Percentiles rank a stretch among this genome's conserved stretches.
These are phyloP conservation scores for Micromussa lordhowensis DNA, from an alignment of 92 coral and sea anemone genomes.

Conservation along the genomic window DNA sequence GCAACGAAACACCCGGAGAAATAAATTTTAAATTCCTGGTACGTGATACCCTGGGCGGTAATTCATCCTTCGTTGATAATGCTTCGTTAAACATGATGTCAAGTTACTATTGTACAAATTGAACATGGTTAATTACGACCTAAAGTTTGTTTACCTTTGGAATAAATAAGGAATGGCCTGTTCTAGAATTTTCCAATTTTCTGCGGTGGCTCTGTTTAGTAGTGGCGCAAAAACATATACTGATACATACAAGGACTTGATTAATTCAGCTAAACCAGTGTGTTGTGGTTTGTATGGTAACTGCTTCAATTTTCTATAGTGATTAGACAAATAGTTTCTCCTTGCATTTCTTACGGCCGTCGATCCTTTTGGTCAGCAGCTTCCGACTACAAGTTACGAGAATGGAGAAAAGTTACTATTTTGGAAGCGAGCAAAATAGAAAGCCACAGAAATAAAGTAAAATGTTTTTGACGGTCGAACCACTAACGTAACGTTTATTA, in stretches of 20 bases:
- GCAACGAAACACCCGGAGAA: background rate
- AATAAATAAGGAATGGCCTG: background rate
- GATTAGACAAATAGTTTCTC: no score
- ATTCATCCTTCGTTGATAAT: background rate
- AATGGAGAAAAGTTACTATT: background rate
- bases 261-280: background rate
- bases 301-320: background rate
- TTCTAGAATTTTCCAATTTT: background rate
- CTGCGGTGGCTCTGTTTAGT: background rate
- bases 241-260: background rate
- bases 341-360: no score
- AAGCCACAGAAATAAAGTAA: no score
- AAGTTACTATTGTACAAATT: background rate
- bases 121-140: background rate
- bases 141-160: background rate
- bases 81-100: background rate
- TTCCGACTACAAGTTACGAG: no score
- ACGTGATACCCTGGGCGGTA: background rate
- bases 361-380: no score
- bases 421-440: background rate
- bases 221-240: background rate
- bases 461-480: background rate
- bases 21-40: background rate
- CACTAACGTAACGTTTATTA: background rate
- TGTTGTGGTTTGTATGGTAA: background rate